Percentiles rank a stretch among this genome's conserved stretches.
Conservation (phyloP, 2,888 invertebrate species). For the Dolomedes plantarius region DNA sequence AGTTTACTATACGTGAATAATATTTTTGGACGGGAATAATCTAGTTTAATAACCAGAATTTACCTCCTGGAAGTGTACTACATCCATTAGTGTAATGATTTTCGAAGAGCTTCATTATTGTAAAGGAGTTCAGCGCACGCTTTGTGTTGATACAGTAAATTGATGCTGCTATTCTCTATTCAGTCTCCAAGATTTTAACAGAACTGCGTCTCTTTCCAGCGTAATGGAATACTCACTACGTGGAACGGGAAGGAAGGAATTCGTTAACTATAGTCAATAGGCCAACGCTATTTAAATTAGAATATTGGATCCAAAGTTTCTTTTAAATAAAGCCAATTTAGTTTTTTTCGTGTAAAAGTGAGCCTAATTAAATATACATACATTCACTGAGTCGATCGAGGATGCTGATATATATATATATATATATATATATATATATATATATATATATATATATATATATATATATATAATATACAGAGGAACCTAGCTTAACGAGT, state of each 20-base stretch:
- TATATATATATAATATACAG: too few relatives aligned
- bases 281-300: background rate
- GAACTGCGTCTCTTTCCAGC: background rate
- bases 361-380: too few relatives aligned
- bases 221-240: background rate
- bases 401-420: too few relatives aligned
- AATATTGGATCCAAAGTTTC: too few relatives aligned
- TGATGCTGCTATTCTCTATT: background rate
- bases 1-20: too few relatives aligned
- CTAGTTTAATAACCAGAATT: background rate
- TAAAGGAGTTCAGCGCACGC: background rate
- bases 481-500: too few relatives aligned
- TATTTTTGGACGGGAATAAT: too few relatives aligned
- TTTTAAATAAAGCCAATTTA: too few relatives aligned
- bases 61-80: background rate
- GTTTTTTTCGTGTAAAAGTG: too few relatives aligned
- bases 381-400: too few relatives aligned
- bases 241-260: background rate
- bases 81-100: background rate
- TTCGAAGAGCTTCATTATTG: background rate
- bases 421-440: too few relatives aligned
- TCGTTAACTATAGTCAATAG: background rate
- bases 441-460: too few relatives aligned
- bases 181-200: background rate
- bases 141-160: slow-evolving; percentile 3